phyloP scores from a whole-genome alignment of 1,140 invertebrate species.

The Leptinotarsa undecemlineata region DNA sequence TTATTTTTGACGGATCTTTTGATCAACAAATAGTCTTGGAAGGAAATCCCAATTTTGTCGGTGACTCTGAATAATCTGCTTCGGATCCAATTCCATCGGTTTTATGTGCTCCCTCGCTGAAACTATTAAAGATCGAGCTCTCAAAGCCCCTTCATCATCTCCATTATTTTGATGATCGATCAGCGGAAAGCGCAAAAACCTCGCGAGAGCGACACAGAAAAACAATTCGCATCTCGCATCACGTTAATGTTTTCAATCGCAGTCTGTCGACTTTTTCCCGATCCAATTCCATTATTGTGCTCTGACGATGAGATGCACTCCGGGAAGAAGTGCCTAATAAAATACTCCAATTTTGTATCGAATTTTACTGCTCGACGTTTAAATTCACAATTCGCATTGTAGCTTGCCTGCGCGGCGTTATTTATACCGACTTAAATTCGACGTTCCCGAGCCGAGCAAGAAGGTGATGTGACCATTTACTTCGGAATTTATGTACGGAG shows the following conservation, averaged over 20 bases:
- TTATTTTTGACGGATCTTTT: too few relatives aligned
- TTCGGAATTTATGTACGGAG: neutral
- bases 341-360: slow-evolving; percentile 6
- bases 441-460: neutral
- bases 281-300: slow-evolving; percentile 1
- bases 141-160: too few relatives aligned
- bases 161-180: neutral
- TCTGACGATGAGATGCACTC: slow-evolving; percentile 2
- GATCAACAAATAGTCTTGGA: too few relatives aligned
- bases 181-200: neutral
- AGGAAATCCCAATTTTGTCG: too few relatives aligned
- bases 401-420: neutral
- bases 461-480: slow-evolving; percentile 2
- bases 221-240: slow-evolving; percentile 5
- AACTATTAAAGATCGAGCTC: too few relatives aligned
- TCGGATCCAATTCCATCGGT: too few relatives aligned
- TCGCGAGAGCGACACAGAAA: neutral
- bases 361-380: slow-evolving; percentile 5
- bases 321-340: neutral
- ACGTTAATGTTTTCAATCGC: slow-evolving; percentile 1
- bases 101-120: too few relatives aligned
- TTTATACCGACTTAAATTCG: slow-evolving; percentile 8
- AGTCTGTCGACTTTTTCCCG: slow-evolving; percentile 7
- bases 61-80: too few relatives aligned
- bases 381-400: slow-evolving; percentile 8